These are phyloP conservation scores for Poecilia latipinna DNA, from an alignment of 2,113 vertebrate species.

Conservation along the genomic window DNA sequence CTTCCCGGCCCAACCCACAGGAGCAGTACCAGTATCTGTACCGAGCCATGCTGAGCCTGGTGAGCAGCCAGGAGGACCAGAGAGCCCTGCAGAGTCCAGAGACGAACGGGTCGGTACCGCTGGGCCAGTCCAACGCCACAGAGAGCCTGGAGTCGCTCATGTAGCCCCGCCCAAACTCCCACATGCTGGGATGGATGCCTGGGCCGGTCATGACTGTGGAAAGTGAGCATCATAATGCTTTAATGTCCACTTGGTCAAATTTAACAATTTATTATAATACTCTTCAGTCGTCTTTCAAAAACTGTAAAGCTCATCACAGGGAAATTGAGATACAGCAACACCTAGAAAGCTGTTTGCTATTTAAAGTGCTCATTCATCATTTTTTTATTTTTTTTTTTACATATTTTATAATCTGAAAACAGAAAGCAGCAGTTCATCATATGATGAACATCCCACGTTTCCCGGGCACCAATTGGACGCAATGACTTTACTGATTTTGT, in stretches of 20 bases:
- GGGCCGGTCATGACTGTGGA: not conserved
- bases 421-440: no score
- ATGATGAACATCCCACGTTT: no score
- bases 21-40: conserved; percentile 98
- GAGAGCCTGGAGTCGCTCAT: conserved; percentile 94
- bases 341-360: no score
- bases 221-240: conserved; percentile 19
- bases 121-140: conserved; percentile 82
- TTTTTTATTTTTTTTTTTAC: no score
- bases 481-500: no score
- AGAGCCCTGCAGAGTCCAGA: conserved; percentile 87
- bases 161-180: conserved; percentile 46
- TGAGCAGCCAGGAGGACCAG: conserved; percentile 93
- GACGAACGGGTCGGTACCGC: conserved; percentile 88
- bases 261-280: not conserved
- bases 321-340: no score
- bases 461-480: no score
- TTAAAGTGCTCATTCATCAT: no score
- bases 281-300: not conserved
- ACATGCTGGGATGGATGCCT: not conserved
- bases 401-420: no score
- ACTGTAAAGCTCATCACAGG: no score
- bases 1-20: conserved; percentile 65
- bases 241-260: not conserved
- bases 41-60: conserved; percentile 92